These are phyloP conservation scores for Lateolabrax maculatus DNA, from an alignment of 2,797 vertebrate species.

Conservation along the genomic window DNA sequence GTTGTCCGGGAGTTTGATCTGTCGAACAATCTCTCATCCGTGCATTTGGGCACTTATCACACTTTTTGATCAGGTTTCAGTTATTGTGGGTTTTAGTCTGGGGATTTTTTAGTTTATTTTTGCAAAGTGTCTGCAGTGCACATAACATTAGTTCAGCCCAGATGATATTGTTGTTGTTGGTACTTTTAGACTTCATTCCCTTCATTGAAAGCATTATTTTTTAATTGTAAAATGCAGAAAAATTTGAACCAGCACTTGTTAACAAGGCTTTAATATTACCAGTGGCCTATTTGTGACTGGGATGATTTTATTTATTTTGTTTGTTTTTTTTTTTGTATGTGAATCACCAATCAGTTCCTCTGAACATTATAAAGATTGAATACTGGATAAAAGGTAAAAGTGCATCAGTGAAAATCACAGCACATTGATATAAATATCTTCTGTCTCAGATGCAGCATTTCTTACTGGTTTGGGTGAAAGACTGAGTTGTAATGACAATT, in stretches of 20 bases:
- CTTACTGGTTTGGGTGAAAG: neutral
- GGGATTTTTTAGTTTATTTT: conserved; percentile 14
- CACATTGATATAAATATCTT: neutral
- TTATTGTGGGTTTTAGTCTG: neutral
- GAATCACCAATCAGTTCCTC: neutral
- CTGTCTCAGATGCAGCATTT: neutral
- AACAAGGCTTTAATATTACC: neutral
- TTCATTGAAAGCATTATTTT: neutral
- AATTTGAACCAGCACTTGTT: conserved; percentile 1
- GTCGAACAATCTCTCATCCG: neutral
- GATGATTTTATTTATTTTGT: neutral
- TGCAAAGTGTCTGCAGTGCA: neutral
- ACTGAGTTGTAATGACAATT: conserved; percentile 5
- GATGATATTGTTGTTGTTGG: neutral
- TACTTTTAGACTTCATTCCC: neutral
- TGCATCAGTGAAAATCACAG: neutral
- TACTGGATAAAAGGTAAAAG: neutral
- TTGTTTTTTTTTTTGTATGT: neutral
- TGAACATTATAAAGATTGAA: neutral
- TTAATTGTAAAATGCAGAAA: neutral
- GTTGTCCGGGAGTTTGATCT: neutral
- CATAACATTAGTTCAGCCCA: neutral
- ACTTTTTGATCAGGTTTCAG: neutral
- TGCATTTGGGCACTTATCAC: neutral
- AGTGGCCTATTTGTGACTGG: neutral